phyloP scores from a whole-genome alignment of 2,113 vertebrate genomes.

The Agapornis roseicollis region DNA sequence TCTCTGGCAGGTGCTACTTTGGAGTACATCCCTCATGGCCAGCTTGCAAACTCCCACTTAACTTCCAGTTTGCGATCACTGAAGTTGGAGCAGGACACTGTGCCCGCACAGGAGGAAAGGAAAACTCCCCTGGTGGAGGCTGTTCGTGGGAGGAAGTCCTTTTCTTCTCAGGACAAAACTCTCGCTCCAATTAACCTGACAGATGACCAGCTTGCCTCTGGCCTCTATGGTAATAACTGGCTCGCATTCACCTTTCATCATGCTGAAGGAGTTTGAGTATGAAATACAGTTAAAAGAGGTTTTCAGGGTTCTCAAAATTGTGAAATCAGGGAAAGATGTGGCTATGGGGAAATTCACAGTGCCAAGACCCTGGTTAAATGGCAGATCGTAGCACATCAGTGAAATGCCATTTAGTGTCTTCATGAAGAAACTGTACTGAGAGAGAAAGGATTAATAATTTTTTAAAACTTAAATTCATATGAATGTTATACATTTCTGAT shows the following conservation, averaged over 20 bases:
- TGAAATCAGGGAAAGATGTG: not conserved
- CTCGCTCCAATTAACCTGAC: slow-evolving; percentile 79
- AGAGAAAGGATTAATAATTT: not conserved
- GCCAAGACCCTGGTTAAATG: not conserved
- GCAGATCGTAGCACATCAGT: rapidly evolving
- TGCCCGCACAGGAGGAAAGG: slow-evolving; percentile 59
- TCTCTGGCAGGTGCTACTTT: slow-evolving; percentile 56
- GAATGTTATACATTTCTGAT: not conserved
- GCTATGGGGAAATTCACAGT: not conserved
- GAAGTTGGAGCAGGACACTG: slow-evolving; percentile 29
- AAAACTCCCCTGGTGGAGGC: slow-evolving; percentile 45
- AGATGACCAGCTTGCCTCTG: slow-evolving; percentile 85
- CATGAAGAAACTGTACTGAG: not conserved
- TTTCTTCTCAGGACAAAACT: slow-evolving; percentile 66
- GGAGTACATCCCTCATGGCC: slow-evolving; percentile 44
- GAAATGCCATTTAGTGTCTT: not conserved
- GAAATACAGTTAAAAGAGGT: not conserved
- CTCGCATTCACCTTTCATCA: not conserved
- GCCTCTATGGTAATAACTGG: slow-evolving; percentile 79
- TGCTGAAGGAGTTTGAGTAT: not conserved
- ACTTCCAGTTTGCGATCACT: slow-evolving; percentile 12
- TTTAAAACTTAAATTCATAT: not conserved
- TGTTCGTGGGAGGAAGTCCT: slow-evolving; percentile 13
- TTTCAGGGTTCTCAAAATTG: not conserved
- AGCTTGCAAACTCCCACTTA: slow-evolving; percentile 35